A percentile compares a stretch with the other conserved stretches of the same genome.
Conservation (phyloP, 2,113 vertebrate species). For the Colossoma macropomum region DNA sequence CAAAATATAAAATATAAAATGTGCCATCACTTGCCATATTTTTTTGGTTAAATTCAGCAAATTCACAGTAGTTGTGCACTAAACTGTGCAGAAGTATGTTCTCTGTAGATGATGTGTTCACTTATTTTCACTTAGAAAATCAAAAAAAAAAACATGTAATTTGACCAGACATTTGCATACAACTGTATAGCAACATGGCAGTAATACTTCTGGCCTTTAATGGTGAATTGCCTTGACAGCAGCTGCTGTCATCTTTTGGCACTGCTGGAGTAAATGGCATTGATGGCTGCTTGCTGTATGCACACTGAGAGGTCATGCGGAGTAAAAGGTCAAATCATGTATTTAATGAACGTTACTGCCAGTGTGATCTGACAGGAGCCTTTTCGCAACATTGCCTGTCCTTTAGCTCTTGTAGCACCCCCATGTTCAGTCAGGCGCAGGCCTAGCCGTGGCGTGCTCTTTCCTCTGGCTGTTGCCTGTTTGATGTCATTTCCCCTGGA, state of each 20-base stretch:
- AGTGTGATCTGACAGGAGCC: slow-evolving; percentile 22
- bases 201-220: neutral
- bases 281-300: neutral
- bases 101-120: too few species aligned
- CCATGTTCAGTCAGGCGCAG: slow-evolving; percentile 7
- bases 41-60: too few species aligned
- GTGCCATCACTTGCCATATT: too few species aligned
- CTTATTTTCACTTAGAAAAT: too few species aligned
- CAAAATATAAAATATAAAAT: too few species aligned
- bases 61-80: too few species aligned
- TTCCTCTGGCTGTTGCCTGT: slow-evolving; percentile 15
- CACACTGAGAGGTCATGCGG: neutral
- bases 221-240: neutral
- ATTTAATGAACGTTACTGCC: slow-evolving; percentile 18
- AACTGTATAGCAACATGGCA: too few species aligned
- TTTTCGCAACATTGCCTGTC: slow-evolving; percentile 17
- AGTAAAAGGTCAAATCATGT: slow-evolving; percentile 24
- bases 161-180: too few species aligned
- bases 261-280: neutral
- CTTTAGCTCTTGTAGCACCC: neutral
- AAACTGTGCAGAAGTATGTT: too few species aligned
- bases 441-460: neutral
- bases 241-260: neutral
- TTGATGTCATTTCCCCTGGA: neutral
- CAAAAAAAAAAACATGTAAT: too few species aligned